A percentile compares a stretch with the other conserved stretches of the same genome.
Evolutionary conservation across 2,797 vertebrate genomes (phyloP).

Genomic region (Chelmon rostratus): DNA sequence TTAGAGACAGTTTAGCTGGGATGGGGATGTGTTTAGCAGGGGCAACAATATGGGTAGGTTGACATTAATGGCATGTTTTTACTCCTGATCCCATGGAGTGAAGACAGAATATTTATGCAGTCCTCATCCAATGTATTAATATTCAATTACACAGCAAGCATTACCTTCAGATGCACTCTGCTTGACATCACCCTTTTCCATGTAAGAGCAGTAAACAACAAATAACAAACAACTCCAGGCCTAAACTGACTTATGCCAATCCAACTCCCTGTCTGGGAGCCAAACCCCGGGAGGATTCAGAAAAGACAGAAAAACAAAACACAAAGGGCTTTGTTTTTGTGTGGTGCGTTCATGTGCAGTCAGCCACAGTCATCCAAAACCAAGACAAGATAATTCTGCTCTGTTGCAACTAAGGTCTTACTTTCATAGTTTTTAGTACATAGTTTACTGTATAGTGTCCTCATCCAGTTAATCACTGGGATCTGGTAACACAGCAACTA

Average conservation of each 20-base stretch:
- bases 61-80: background rate
- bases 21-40: background rate
- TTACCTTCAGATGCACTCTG: background rate
- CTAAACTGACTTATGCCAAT: background rate
- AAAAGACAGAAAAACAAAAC: background rate
- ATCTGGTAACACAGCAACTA: background rate
- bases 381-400: background rate
- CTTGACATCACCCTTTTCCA: background rate
- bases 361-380: background rate
- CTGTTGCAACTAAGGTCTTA: too few relatives aligned
- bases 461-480: background rate
- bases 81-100: background rate
- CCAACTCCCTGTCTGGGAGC: background rate
- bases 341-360: background rate
- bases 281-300: background rate
- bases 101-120: slow-evolving; percentile 1
- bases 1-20: slow-evolving; percentile 30
- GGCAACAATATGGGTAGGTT: background rate
- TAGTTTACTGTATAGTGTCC: background rate
- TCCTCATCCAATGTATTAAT: slow-evolving; percentile 1
- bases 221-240: background rate
- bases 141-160: background rate
- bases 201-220: slow-evolving; percentile 9
- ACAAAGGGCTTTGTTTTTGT: background rate
- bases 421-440: too few relatives aligned